These are phyloP conservation scores for Timema podura DNA, from an alignment of 2,888 invertebrate species.

Conservation along the genomic window DNA sequence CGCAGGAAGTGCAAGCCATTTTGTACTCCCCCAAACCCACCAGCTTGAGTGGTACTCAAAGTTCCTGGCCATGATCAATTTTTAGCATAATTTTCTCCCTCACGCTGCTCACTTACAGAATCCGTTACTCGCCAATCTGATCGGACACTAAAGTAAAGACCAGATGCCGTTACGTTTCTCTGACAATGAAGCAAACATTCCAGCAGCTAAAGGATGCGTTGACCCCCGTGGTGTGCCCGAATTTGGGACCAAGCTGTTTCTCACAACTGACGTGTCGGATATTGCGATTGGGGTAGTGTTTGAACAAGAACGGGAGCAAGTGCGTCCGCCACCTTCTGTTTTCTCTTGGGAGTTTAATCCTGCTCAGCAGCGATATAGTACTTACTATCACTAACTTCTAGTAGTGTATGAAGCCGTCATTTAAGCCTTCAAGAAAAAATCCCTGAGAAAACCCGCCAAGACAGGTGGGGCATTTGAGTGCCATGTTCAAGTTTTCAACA, in stretches of 20 bases:
- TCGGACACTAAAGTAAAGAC: too few species aligned
- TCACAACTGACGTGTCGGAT: background rate
- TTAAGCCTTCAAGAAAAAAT: too few species aligned
- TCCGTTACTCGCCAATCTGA: too few species aligned
- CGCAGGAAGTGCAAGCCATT: too few species aligned
- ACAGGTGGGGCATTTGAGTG: too few species aligned
- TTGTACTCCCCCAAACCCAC: too few species aligned
- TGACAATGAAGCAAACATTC: constrained; percentile 14
- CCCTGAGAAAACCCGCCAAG: too few species aligned
- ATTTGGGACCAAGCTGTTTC: background rate
- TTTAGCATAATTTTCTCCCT: too few species aligned
- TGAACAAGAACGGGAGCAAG: background rate
- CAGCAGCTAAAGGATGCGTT: too few species aligned
- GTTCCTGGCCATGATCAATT: too few species aligned
- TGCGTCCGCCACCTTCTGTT: background rate
- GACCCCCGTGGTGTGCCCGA: background rate
- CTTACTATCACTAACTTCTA: background rate
- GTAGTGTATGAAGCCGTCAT: background rate
- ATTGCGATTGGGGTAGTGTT: background rate
- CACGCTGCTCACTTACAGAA: background rate
- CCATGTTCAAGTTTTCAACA: too few species aligned
- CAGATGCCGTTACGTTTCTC: constrained; percentile 18
- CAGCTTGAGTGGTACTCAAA: too few species aligned
- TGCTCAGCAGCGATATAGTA: background rate
- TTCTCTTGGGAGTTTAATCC: background rate